Evolutionary conservation across 1,140 invertebrate genomes (phyloP), one percentile per base, ranked within the genome.

Genomic region (Rhopalosiphum maidis): DNA sequence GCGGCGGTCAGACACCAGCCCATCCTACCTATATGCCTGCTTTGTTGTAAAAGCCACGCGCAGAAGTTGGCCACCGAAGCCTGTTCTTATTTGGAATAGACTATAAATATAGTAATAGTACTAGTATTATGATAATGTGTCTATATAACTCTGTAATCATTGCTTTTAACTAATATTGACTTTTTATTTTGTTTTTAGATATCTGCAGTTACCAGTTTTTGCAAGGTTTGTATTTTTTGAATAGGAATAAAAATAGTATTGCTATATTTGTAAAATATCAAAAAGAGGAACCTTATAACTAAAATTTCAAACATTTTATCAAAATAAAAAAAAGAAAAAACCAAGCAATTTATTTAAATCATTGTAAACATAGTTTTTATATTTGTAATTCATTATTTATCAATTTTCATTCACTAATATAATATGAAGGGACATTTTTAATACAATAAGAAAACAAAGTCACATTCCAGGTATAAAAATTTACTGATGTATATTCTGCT

Each of bases 181-280:
- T n/a, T 51, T 92, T 46, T 91, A 25, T 93, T 89, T 82, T 86
- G 23, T 93, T 97, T 96, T 91, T 96, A 98, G 97, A 97, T 98
- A 94, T 98, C 97, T 37, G 96, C 97, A 93, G 97, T 98, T 93
- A 98, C 97, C 89, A 98, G 97, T 94, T 98, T 98, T 95, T 98
- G 98, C 96, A 96, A 97, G 96, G 97, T 98, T 96, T 97, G 97
- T 97, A 94, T 94, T 68, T 54, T 83, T 43, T 93, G 25, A 54
- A 88, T 21, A 85, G 9, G 2, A 43, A 41, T 85, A 37, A 37
- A 41, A 41, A 25, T 0, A 11, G 23, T 55, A 9, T 60, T 30
- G 2, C 60, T 11, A n/a, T 11, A n/a, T 68, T 11, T n/a, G 9
- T 68, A 68, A 30, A 30, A n/a, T 68, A 5, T 11, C 3, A 68